phyloP scores from a whole-genome alignment of 2,113 vertebrate genomes.

The Gadus chalcogrammus region DNA sequence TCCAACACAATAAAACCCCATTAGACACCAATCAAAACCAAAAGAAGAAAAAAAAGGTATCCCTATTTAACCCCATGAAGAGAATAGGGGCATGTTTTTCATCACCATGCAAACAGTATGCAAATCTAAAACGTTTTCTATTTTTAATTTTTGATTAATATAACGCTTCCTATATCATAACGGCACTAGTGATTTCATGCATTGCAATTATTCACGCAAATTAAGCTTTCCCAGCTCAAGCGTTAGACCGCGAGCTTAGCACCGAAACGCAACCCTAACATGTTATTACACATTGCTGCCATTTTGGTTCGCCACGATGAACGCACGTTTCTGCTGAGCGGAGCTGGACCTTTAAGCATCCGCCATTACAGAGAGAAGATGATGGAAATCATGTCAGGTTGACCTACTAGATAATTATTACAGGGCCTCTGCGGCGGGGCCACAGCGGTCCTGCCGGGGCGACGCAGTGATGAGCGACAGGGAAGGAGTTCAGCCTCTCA shows the following conservation, averaged over 20 bases:
- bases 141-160: too few relatives aligned
- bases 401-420: slow-evolving; percentile 56
- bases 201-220: too few relatives aligned
- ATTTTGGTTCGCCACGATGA: slow-evolving; percentile 30
- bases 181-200: too few relatives aligned
- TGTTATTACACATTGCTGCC: slow-evolving; percentile 32
- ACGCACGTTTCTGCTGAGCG: slow-evolving; percentile 41
- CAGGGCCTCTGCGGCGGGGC: slow-evolving; percentile 27
- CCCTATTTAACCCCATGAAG: too few relatives aligned
- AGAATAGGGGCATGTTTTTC: too few relatives aligned
- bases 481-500: slow-evolving; percentile 27
- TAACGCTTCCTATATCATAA: too few relatives aligned
- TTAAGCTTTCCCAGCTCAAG: background rate
- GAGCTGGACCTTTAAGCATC: slow-evolving; percentile 34
- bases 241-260: background rate
- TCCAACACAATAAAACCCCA: too few relatives aligned
- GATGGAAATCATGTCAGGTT: slow-evolving; percentile 48
- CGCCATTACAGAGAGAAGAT: slow-evolving; percentile 30
- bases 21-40: too few relatives aligned
- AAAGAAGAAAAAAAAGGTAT: too few relatives aligned
- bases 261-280: slow-evolving; percentile 1
- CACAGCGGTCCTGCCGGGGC: slow-evolving; percentile 22
- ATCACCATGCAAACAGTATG: too few relatives aligned
- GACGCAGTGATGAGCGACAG: slow-evolving; percentile 30
- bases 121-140: too few relatives aligned